Evolutionary conservation across 2,113 vertebrate species (phyloP).

Genomic region (Eurypyga helias): DNA sequence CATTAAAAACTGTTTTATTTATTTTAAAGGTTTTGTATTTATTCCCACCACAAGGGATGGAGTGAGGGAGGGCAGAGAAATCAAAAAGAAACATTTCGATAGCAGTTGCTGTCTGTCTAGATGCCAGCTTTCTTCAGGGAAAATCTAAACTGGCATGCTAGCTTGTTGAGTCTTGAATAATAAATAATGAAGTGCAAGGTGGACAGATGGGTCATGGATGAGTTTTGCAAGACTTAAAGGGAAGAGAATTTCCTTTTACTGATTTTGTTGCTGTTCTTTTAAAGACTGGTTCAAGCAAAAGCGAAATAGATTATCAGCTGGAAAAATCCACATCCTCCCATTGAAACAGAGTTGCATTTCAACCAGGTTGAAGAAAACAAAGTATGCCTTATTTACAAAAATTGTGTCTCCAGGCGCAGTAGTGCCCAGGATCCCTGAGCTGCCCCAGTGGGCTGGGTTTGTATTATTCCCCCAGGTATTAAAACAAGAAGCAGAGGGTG

Average conservation of each 20-base stretch:
- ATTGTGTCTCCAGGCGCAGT: background rate
- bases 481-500: background rate
- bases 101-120: constrained; percentile 46
- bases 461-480: background rate
- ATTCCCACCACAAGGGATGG: background rate
- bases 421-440: background rate
- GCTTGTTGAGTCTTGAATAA: constrained; percentile 63
- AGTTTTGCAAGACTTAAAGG: constrained; percentile 19
- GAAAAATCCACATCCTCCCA: background rate
- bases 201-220: constrained; percentile 64
- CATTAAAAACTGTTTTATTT: constrained; percentile 45
- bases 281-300: background rate
- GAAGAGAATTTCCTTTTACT: background rate
- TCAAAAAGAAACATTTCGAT: constrained; percentile 31
- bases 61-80: constrained; percentile 28
- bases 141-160: constrained; percentile 40
- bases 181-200: constrained; percentile 65
- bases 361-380: background rate
- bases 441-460: background rate
- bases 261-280: background rate
- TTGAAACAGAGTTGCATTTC: background rate
- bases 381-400: background rate
- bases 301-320: background rate
- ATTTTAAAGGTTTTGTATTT: constrained; percentile 46
- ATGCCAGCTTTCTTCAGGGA: constrained; percentile 54